Conservation (phyloP, 35 echinoderm and acorn worm genomes). For the Lytechinus pictus region DNA sequence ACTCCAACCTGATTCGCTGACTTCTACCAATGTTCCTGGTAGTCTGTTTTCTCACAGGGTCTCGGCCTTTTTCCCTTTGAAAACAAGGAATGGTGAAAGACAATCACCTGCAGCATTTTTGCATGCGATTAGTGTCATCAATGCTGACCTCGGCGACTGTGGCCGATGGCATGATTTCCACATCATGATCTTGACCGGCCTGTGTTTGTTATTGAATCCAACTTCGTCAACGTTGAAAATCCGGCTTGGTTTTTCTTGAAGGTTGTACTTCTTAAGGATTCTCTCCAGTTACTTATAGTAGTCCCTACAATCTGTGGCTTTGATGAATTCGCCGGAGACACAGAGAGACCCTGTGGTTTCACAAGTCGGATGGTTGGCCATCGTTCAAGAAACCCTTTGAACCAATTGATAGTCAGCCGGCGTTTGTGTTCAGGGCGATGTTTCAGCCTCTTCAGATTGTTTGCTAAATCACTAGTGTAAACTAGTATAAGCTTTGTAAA, state of each 20-base stretch:
- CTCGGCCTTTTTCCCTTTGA: slow-evolving; percentile 48
- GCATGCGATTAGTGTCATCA: slow-evolving; percentile 61
- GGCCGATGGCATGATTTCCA: background rate
- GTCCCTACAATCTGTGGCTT: slow-evolving; percentile 7
- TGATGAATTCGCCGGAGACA: slow-evolving; percentile 25
- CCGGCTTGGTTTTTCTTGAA: slow-evolving; percentile 30
- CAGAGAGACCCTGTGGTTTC: slow-evolving; percentile 25
- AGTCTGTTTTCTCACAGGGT: slow-evolving; percentile 32
- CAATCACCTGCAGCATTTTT: slow-evolving; percentile 57
- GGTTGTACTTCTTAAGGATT: slow-evolving; percentile 48
- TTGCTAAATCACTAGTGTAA: slow-evolving; percentile 36
- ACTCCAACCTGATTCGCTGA: slow-evolving; percentile 60
- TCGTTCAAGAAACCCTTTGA: slow-evolving; percentile 21
- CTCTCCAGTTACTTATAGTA: slow-evolving; percentile 50
- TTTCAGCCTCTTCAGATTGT: background rate
- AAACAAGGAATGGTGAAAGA: slow-evolving; percentile 64
- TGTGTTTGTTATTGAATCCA: slow-evolving; percentile 43
- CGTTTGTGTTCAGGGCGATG: background rate
- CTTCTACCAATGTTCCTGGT: slow-evolving; percentile 46
- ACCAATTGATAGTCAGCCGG: slow-evolving; percentile 38
- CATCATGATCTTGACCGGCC: background rate
- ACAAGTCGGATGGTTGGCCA: slow-evolving; percentile 55
- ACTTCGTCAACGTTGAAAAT: slow-evolving; percentile 63
- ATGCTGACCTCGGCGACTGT: slow-evolving; percentile 28
- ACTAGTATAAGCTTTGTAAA: background rate